Evolutionary conservation across 2,888 invertebrate genomes (phyloP), one percentile per base, ranked within the genome.

Genomic region (Melangyna quadrimaculata): DNA sequence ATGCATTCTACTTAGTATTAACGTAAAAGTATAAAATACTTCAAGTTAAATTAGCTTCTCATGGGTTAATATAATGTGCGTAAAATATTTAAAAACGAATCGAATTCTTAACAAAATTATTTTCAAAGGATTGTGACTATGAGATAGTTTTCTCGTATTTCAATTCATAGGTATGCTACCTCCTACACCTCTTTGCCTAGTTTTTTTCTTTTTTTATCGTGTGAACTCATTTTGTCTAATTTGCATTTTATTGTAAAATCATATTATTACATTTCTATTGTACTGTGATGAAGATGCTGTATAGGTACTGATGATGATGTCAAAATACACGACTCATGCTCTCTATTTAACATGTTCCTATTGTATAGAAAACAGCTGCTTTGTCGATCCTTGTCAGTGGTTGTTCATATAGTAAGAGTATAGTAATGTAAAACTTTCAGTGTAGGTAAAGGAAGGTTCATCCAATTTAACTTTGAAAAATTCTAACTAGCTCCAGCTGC

Each of bases 201-300:
- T 0, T 19, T 10, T 17, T 2, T 19, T 10, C 9, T 2, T 10
- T 19, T 45, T 45, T 45, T 45, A 45, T 45, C 9, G 12, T 19
- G 10, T 61, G 67, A 27, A 19, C 65, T 77, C 72, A 80, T 80
- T 80, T 77, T 71, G 72, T 67, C 72, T 61, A 69, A 84, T 84
- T 80, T 86, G 55, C 77, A 86, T 80, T 63, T 69, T 53, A 77
- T 80, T 77, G 72, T 48, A 63, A 73, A 73, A 80, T 67, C 51
- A 72, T 77, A 78, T 82, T 78, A 82, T 69, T 74, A 29, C 55
- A 9, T 57, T 35, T 48, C 22, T 40, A 17, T 61, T 37, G 9
- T 45, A 45, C 19, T 53, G n/a, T 29, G 37, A 14, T 22, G 14
- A 10, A 27, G 14, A n/a, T 53, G 3, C 53, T 24, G 22, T 3